Percentiles rank a stretch among this genome's conserved stretches.
phyloP scores from a whole-genome alignment of 2,888 invertebrate genomes.

The Lochmaea crataegi region DNA sequence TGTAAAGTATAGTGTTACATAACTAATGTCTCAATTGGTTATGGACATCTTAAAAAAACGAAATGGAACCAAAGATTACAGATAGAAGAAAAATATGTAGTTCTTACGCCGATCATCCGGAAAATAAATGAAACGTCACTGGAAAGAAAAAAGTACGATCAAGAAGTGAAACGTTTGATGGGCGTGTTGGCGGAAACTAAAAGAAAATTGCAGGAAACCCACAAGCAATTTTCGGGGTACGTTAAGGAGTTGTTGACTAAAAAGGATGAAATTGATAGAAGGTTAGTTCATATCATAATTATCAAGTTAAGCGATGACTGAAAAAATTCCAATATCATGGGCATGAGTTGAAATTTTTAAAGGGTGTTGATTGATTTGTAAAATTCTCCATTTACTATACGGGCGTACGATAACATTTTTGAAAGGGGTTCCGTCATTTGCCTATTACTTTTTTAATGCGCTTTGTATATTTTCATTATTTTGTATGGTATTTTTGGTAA shows the following conservation, averaged over 20 bases:
- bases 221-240: constrained; percentile 55
- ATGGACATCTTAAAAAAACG: constrained; percentile 33
- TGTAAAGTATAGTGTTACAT: background rate
- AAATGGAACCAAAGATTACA: constrained; percentile 59
- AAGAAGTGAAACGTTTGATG: constrained; percentile 57
- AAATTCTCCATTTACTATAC: too few species aligned
- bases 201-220: constrained; percentile 54
- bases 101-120: constrained; percentile 59
- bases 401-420: too few species aligned
- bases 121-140: constrained; percentile 59
- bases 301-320: too few species aligned
- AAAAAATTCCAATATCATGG: too few species aligned
- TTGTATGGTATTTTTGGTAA: too few species aligned
- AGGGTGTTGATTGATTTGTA: too few species aligned
- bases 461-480: too few species aligned
- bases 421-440: too few species aligned
- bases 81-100: constrained; percentile 64
- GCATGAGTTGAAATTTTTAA: too few species aligned
- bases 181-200: constrained; percentile 57
- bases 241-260: constrained; percentile 56
- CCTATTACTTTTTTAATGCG: too few species aligned
- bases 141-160: constrained; percentile 59
- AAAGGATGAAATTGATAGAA: constrained; percentile 59
- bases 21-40: constrained; percentile 27
- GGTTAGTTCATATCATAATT: constrained; percentile 42